These are phyloP conservation scores for Bothrops jararaca DNA, from an alignment of 2,113 vertebrate species.

Conservation along the genomic window DNA sequence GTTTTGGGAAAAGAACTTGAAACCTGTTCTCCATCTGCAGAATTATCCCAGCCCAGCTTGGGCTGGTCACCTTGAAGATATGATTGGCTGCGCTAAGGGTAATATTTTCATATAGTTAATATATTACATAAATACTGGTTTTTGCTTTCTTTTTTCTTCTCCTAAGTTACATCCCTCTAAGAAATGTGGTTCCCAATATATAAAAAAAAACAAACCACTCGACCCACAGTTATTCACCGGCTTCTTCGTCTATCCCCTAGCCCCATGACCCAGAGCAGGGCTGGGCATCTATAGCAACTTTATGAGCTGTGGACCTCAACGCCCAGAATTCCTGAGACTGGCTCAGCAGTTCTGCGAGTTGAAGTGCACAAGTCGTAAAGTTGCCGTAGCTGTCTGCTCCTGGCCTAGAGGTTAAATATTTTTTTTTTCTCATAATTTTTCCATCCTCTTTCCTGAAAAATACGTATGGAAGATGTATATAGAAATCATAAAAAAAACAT, in stretches of 20 bases:
- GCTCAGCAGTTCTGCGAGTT: not conserved
- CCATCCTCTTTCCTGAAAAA: constrained; percentile 71
- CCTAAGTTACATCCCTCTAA: constrained; percentile 69
- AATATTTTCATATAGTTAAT: constrained; percentile 55
- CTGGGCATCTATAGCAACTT: not conserved
- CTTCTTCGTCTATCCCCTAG: constrained; percentile 41
- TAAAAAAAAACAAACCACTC: not conserved
- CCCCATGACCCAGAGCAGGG: constrained; percentile 44
- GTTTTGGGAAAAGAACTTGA: not conserved
- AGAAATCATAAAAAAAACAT: constrained; percentile 77
- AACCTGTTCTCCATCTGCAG: not conserved
- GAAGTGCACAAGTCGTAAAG: not conserved
- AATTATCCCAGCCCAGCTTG: constrained; percentile 7
- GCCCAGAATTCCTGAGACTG: too few species aligned
- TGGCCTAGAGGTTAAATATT: constrained; percentile 45
- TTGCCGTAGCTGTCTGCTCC: not conserved
- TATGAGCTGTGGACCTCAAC: not conserved
- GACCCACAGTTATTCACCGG: constrained; percentile 48
- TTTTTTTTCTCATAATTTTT: constrained; percentile 55
- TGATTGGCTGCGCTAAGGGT: constrained; percentile 54
- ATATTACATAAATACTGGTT: constrained; percentile 56
- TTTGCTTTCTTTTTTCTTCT: constrained; percentile 38
- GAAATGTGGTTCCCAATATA: constrained; percentile 64
- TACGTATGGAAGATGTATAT: constrained; percentile 68
- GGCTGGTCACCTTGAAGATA: constrained; percentile 57